These are phyloP conservation scores for Podarcis muralis DNA, from an alignment of 2,113 vertebrate species.

Conservation along the genomic window DNA sequence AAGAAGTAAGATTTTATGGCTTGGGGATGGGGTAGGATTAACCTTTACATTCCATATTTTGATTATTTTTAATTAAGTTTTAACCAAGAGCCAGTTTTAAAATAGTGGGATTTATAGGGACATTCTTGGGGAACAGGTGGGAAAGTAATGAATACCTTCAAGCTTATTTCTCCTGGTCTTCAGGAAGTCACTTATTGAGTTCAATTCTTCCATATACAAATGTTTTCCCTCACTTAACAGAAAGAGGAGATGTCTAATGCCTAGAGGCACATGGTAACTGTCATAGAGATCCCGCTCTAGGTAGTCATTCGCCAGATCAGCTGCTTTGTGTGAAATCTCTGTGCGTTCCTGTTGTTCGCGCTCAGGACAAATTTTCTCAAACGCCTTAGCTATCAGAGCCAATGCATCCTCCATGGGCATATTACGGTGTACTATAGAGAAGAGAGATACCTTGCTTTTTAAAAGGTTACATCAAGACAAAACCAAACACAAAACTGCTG, in stretches of 20 bases:
- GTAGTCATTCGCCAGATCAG: slow-evolving; percentile 78
- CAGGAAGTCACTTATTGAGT: slow-evolving; percentile 69
- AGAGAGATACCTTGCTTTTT: slow-evolving; percentile 52
- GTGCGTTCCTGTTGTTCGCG: slow-evolving; percentile 65
- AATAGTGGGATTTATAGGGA: slow-evolving; percentile 20
- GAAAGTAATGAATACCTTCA: slow-evolving; percentile 67
- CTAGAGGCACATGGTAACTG: slow-evolving; percentile 69
- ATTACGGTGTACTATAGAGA: slow-evolving; percentile 72
- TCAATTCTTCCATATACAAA: slow-evolving; percentile 73
- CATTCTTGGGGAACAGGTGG: neutral
- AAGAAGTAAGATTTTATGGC: neutral
- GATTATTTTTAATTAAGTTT: neutral
- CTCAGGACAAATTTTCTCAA: slow-evolving; percentile 69
- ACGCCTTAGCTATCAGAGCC: slow-evolving; percentile 73
- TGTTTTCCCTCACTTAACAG: slow-evolving; percentile 76
- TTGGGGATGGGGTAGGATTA: neutral
- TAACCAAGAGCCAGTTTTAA: neutral
- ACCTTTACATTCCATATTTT: neutral
- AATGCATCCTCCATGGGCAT: slow-evolving; percentile 82
- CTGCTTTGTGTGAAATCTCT: slow-evolving; percentile 73
- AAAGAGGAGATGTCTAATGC: slow-evolving; percentile 72
- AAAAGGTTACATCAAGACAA: slow-evolving; percentile 26
- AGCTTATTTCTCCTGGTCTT: slow-evolving; percentile 71
- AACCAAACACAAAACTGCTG: slow-evolving; percentile 14
- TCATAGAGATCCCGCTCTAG: slow-evolving; percentile 70